Evolutionary conservation across 2,888 invertebrate genomes (phyloP), one percentile per base, ranked within the genome.

Genomic region (Hydraecia micacea): DNA sequence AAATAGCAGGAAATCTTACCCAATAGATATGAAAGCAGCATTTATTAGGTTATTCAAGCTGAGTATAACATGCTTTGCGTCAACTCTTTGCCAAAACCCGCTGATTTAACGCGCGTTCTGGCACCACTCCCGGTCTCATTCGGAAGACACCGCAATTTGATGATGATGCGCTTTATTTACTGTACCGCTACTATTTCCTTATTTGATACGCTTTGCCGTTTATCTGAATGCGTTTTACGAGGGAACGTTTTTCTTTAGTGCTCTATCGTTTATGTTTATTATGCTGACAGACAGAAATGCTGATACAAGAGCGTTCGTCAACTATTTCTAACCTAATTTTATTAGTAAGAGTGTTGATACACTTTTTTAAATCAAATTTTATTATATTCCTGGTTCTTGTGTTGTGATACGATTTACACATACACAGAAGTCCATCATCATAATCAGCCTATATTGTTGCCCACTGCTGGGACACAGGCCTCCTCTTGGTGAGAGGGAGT

Each of bases 21-120:
- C 32, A 79, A 77, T 75, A 80, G 72, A 79, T 73, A 85, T 77
- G 77, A 81, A 76, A 65, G 52, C n/a, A 75, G 63, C 79, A 81
- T 88, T 88, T 81, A 87, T 77, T 79, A 62, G 62, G 81, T 79
- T 80, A 85, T 87, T 83, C 79, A 79, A 65, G 81, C 81, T 77
- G 65, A 83, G 83, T 77, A 81, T 81, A 79, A 85, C 78, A 86
- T 84, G 85, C 84, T 89, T 90, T 87, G 83, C 85, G 88, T 91
- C 90, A 89, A 90, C 90, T 92, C 90, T 90, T 91, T 93, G 93
- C 92, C 92, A 92, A 93, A 92, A 90, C 84, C 73, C 36, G 49
- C 69, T 86, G 90, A 90, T 91, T 90, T 91, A 90, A 89, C 83
- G 84, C 82, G 80, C 81, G 74, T 89, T 84, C 88, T 93, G 93